These are phyloP conservation scores for Holothuria scabra DNA, from an alignment of 53 echinoderm and acorn worm species.

Conservation along the genomic window DNA sequence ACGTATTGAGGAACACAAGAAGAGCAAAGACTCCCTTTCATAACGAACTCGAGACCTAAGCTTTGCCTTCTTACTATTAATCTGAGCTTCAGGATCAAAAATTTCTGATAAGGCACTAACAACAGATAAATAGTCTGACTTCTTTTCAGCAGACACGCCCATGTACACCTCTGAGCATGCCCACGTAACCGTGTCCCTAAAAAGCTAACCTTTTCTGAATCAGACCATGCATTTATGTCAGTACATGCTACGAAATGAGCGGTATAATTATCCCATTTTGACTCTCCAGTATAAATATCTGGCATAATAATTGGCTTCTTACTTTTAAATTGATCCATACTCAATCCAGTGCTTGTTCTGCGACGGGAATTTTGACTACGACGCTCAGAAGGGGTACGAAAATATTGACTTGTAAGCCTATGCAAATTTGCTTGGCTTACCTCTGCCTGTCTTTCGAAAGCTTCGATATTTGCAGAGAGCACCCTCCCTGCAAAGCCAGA, in stretches of 20 bases:
- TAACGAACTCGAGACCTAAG: not conserved
- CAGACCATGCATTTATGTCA: conserved; percentile 20
- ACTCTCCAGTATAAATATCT: conserved; percentile 25
- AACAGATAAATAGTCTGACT: not conserved
- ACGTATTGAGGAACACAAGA: conserved; percentile 21
- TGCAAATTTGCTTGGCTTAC: conserved; percentile 5
- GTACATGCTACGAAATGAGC: conserved; percentile 26
- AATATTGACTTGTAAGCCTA: conserved; percentile 10
- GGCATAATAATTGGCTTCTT: conserved; percentile 39
- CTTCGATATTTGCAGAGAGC: conserved; percentile 6
- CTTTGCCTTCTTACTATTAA: conserved; percentile 1
- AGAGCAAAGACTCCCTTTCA: not conserved
- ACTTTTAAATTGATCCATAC: not conserved
- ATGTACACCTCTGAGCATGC: conserved; percentile 33
- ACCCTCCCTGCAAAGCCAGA: not conserved
- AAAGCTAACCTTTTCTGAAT: conserved; percentile 9
- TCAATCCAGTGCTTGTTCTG: not conserved
- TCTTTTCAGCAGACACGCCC: not conserved
- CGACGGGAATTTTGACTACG: too few species aligned
- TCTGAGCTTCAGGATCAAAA: conserved; percentile 36
- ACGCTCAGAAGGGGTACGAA: conserved; percentile 3
- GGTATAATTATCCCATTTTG: conserved; percentile 13
- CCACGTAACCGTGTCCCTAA: conserved; percentile 9
- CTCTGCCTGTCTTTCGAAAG: conserved; percentile 13
- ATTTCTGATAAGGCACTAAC: not conserved